Evolutionary conservation across 2,113 vertebrate species (phyloP).

Genomic region (Thomomys bottae): DNA sequence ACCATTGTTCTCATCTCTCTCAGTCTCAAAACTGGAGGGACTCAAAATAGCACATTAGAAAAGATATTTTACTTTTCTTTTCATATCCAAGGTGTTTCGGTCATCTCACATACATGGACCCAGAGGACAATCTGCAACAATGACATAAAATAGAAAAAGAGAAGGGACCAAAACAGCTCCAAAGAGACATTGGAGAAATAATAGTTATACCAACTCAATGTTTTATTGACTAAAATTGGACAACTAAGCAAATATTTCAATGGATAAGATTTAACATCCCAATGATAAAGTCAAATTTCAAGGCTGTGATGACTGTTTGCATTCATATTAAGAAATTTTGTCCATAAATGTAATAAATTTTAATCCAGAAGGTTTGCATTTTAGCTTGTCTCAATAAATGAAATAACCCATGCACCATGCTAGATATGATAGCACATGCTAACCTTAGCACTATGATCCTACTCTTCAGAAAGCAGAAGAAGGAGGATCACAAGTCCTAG

Average conservation of each 20-base stretch:
- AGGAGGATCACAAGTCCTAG: not conserved
- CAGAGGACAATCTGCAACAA: not conserved
- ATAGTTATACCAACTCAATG: not conserved
- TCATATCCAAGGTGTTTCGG: not conserved
- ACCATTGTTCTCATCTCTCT: not conserved
- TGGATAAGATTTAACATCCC: too few species aligned
- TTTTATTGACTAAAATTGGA: constrained; percentile 15
- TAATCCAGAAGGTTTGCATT: too few species aligned
- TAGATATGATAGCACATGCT: too few species aligned
- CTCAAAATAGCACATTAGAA: not conserved
- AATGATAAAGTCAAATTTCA: too few species aligned
- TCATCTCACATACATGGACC: not conserved
- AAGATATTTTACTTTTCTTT: too few species aligned
- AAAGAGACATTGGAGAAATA: not conserved
- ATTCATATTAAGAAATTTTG: too few species aligned
- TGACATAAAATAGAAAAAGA: not conserved
- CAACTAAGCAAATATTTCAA: too few species aligned
- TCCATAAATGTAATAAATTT: too few species aligned
- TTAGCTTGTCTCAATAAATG: not conserved
- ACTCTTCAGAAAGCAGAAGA: too few species aligned
- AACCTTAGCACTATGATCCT: not conserved
- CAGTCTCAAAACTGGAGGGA: not conserved
- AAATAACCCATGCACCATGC: too few species aligned
- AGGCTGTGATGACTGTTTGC: too few species aligned
- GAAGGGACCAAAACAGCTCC: not conserved